phyloP scores from a whole-genome alignment of 2,888 invertebrate genomes.

The Plebejus argus region DNA sequence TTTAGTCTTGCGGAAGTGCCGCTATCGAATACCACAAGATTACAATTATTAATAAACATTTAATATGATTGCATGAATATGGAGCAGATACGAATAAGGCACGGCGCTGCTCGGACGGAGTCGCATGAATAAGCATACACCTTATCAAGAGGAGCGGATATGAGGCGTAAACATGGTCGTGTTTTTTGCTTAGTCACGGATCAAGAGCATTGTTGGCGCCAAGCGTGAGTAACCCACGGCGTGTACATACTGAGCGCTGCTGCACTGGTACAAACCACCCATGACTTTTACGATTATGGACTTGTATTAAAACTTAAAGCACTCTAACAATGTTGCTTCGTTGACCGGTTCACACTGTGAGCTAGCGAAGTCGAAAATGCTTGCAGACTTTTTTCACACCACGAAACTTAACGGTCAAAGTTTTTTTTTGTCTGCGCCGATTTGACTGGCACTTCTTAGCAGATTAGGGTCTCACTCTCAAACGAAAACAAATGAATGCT shows the following conservation, averaged over 20 bases:
- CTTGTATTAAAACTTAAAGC: constrained; percentile 2
- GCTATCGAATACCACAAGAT: not conserved
- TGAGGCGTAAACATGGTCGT: constrained; percentile 34
- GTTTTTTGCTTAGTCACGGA: constrained; percentile 37
- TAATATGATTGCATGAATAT: constrained; percentile 22
- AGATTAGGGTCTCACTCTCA: not conserved
- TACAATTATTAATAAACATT: constrained; percentile 22
- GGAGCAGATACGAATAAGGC: constrained; percentile 2
- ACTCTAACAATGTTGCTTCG: not conserved
- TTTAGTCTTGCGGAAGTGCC: not conserved
- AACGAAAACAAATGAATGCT: constrained; percentile 4
- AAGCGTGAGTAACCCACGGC: constrained; percentile 28
- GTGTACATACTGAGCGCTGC: not conserved
- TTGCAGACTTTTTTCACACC: not conserved
- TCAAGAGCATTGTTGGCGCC: constrained; percentile 32
- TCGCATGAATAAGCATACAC: constrained; percentile 29
- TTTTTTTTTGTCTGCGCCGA: not conserved
- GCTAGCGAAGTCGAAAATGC: not conserved
- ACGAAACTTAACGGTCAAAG: not conserved
- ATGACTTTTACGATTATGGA: constrained; percentile 23
- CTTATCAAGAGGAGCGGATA: constrained; percentile 28
- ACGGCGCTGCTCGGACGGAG: not conserved
- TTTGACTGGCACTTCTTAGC: not conserved
- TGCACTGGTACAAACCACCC: constrained; percentile 2
- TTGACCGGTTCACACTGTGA: not conserved